Conservation (phyloP, 2,797 vertebrate genomes). For the Sylvia borin region DNA sequence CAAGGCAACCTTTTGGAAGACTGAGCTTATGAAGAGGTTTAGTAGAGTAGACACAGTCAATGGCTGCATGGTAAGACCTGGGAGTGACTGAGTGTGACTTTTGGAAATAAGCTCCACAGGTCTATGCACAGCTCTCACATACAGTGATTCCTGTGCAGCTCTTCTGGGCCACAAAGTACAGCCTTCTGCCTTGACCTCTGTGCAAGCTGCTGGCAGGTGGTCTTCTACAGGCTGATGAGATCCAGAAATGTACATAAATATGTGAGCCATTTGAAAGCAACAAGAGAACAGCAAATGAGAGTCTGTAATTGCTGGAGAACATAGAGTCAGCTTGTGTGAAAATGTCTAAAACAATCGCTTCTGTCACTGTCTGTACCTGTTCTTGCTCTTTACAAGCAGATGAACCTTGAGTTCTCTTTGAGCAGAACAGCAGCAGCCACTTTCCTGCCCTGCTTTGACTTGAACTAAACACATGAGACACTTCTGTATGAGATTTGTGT, state of each 20-base stretch:
- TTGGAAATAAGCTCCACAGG: not conserved
- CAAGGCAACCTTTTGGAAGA: slow-evolving; percentile 46
- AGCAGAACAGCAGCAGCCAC: not conserved
- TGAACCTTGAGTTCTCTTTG: not conserved
- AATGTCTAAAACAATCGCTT: not conserved
- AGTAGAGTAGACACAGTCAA: not conserved
- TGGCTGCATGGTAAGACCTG: not conserved
- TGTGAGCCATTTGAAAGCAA: not conserved
- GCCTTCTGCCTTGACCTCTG: not conserved
- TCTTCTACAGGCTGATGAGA: not conserved
- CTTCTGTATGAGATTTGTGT: not conserved
- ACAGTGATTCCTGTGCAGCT: accelerated
- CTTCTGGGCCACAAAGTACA: not conserved
- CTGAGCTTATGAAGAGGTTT: not conserved
- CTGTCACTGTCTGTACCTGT: not conserved
- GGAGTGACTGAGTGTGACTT: not conserved
- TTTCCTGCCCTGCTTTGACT: not conserved
- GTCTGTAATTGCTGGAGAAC: not conserved
- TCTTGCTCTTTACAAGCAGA: not conserved
- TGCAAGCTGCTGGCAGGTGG: not conserved
- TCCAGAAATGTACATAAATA: not conserved
- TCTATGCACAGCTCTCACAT: not conserved
- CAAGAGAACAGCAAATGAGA: not conserved
- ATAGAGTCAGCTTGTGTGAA: not conserved
- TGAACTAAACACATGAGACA: not conserved